These are phyloP conservation scores for Lagopus muta DNA, from an alignment of 2,113 vertebrate species.

Conservation along the genomic window DNA sequence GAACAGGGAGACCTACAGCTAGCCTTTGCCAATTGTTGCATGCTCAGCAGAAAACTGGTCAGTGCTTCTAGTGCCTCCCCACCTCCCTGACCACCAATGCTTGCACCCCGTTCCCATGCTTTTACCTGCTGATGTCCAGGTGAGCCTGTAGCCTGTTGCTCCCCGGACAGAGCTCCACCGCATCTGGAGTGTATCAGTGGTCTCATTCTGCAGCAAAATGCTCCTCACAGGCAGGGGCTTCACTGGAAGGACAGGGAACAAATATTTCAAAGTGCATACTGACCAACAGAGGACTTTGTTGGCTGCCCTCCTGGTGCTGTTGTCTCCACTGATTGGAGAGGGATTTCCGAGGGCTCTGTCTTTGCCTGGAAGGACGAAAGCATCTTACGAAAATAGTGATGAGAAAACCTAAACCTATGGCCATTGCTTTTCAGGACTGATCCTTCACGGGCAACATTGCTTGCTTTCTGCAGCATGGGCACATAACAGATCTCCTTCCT, in stretches of 20 bases:
- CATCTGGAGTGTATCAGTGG: conserved; percentile 85
- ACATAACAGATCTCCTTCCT: not conserved
- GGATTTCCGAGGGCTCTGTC: not conserved
- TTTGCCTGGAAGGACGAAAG: not conserved
- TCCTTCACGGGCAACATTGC: rapidly evolving
- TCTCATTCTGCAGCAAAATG: conserved; percentile 85
- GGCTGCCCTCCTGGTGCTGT: not conserved
- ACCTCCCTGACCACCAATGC: not conserved
- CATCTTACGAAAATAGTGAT: not conserved
- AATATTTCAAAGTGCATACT: not conserved
- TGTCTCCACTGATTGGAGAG: not conserved
- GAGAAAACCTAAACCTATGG: not conserved
- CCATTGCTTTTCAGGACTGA: not conserved
- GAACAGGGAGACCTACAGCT: too few relatives aligned
- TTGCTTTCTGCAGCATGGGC: not conserved
- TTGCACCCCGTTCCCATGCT: too few relatives aligned
- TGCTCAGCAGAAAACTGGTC: not conserved
- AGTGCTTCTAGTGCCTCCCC: not conserved
- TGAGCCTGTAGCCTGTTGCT: conserved; percentile 88
- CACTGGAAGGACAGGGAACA: conserved; percentile 69
- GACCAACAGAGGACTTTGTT: not conserved
- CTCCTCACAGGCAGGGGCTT: conserved; percentile 83
- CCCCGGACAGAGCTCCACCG: conserved; percentile 84
- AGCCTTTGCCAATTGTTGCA: not conserved
- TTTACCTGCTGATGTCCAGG: conserved; percentile 86